Evolutionary conservation across 2,113 vertebrate genomes (phyloP).

Genomic region (Rattus norvegicus): DNA sequence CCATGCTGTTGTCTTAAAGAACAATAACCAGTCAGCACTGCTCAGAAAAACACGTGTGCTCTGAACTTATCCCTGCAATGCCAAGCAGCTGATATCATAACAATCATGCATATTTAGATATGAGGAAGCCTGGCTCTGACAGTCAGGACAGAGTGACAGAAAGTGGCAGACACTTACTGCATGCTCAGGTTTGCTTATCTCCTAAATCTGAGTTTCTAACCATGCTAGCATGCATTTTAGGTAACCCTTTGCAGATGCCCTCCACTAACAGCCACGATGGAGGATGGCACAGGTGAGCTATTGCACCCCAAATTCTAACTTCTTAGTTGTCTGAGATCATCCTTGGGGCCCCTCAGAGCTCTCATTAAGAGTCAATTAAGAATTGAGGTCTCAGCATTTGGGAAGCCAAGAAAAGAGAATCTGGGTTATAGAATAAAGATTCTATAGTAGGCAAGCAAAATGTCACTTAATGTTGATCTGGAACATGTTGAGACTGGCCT

Average conservation of each 20-base stretch:
- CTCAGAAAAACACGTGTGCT: neutral
- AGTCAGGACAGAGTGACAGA: neutral
- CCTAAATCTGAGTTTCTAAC: neutral
- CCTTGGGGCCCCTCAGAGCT: neutral
- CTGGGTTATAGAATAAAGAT: neutral
- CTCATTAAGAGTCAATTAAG: neutral
- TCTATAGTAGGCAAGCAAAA: neutral
- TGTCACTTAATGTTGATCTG: neutral
- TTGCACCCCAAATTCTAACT: neutral
- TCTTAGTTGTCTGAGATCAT: neutral
- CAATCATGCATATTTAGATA: neutral
- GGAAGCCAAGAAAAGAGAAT: neutral
- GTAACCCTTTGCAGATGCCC: too few relatives aligned
- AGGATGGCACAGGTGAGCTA: too few relatives aligned
- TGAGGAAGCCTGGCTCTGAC: neutral
- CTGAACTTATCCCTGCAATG: neutral
- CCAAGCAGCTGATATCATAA: neutral
- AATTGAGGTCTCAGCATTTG: neutral
- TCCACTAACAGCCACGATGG: neutral
- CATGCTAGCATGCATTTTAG: neutral
- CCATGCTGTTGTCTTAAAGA: conserved; percentile 21
- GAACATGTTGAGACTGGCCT: neutral
- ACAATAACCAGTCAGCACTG: neutral
- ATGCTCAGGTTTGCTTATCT: neutral
- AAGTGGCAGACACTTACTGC: neutral